phyloP scores from a whole-genome alignment of 2,888 invertebrate genomes.

The Bhutanitis thaidina region DNA sequence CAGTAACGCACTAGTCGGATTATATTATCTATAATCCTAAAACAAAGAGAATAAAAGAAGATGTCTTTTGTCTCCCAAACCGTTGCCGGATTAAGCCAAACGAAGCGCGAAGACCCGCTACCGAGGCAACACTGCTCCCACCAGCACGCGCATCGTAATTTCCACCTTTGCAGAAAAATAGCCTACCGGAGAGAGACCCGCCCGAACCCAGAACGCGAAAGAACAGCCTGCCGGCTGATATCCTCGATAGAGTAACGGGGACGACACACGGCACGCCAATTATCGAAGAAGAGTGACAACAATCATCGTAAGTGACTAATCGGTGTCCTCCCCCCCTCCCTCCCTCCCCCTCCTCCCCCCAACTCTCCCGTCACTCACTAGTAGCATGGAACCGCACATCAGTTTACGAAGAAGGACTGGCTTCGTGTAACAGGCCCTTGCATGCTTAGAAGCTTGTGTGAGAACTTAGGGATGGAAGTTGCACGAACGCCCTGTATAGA shows the following conservation, averaged over 20 bases:
- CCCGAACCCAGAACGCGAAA: conserved; percentile 65
- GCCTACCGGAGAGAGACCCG: conserved; percentile 73
- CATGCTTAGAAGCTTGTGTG: conserved; percentile 76
- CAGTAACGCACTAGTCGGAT: conserved; percentile 2
- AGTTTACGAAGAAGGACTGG: conserved; percentile 50
- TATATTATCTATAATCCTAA: background rate
- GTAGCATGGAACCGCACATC: conserved; percentile 70
- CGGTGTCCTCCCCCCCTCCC: conserved; percentile 71
- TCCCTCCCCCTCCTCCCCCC: no score
- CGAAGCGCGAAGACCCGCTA: conserved; percentile 61
- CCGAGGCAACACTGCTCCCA: conserved; percentile 73
- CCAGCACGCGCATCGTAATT: conserved; percentile 63
- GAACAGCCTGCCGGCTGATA: conserved; percentile 71
- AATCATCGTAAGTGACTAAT: conserved; percentile 66
- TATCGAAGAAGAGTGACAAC: conserved; percentile 65
- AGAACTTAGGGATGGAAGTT: conserved; percentile 55
- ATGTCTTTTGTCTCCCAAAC: conserved; percentile 81
- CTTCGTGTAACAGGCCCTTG: conserved; percentile 70
- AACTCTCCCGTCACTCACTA: conserved; percentile 65
- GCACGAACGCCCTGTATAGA: conserved; percentile 64
- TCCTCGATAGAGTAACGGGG: conserved; percentile 55
- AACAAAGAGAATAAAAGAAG: conserved; percentile 21
- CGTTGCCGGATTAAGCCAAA: conserved; percentile 73
- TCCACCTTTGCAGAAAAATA: conserved; percentile 68
- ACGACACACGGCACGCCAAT: conserved; percentile 37